Evolutionary conservation across 2,888 invertebrate genomes (phyloP), one percentile per base, ranked within the genome.

Genomic region (Euplagia quadripunctaria): DNA sequence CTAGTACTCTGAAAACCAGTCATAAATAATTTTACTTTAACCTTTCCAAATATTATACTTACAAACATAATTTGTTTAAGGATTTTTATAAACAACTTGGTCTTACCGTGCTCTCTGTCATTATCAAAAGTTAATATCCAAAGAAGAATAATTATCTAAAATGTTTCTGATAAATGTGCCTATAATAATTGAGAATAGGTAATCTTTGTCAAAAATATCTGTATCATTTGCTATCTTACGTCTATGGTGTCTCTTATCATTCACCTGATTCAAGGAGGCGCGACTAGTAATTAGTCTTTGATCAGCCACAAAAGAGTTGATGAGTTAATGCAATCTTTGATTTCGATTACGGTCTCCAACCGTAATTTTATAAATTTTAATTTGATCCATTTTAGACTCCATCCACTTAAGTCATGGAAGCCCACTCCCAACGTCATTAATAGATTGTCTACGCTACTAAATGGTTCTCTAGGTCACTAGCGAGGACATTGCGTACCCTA

Each of bases 21-120:
- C 42, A 43, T 42, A 66, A 68, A 70, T n/a, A 61, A 61, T 55
- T 9, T 20, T 12, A 43, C 2, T 3, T 8, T 43, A 4, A 6
- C 1, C 31, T 31, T 11, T 14, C 12, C 31, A 66, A 43, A 41
- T 66, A 20, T 9, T 55, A 43, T 31, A 31, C 31, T 31, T 63
- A 63, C n/a, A n/a, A 55, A 17, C 11, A 55, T 9, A 11, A 12
- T 12, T 58, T 20, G 20, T 9, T 31, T 58, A 11, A 58, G 8
- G n/a, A 58, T 20, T 58, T 4, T 4, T 58, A 58, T 31, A 58
- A 20, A 20, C 11, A 12, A 4, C 55, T n/a, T 31, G 31, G 14
- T 31, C 90, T 88, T 85, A 94, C 94, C 86, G 76, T 86, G 71
- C 88, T 93, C 72, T 90, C 93, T 82, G 89, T 94, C 94, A 94